Percentiles rank a stretch among this genome's conserved stretches.
Evolutionary conservation across 2,797 vertebrate genomes (phyloP).

Genomic region (Sciurus vulgaris): DNA sequence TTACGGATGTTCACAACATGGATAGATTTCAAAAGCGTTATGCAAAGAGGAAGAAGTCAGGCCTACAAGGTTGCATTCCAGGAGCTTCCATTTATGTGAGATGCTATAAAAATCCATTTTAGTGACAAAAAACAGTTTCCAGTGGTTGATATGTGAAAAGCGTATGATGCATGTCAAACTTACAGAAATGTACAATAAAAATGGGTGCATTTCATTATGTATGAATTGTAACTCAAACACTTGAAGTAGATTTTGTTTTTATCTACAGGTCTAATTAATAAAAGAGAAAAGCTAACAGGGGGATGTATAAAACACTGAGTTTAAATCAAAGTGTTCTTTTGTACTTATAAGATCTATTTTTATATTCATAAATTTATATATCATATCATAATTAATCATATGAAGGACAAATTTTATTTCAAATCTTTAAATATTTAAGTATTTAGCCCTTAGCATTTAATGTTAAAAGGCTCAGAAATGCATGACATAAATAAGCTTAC

Average conservation of each 20-base stretch:
- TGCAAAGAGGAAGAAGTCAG: too few relatives aligned
- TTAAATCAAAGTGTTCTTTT: not conserved
- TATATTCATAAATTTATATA: not conserved
- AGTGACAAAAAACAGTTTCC: too few relatives aligned
- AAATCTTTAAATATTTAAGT: not conserved
- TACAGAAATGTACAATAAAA: not conserved
- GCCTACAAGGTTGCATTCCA: too few relatives aligned
- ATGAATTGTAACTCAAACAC: too few relatives aligned
- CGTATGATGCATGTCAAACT: not conserved
- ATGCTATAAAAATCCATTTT: too few relatives aligned
- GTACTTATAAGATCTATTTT: too few relatives aligned
- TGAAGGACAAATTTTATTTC: not conserved
- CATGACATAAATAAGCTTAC: not conserved
- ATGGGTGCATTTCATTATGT: not conserved
- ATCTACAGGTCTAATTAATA: not conserved
- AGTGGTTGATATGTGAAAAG: too few relatives aligned
- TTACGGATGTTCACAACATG: too few relatives aligned
- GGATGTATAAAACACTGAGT: not conserved
- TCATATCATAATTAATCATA: not conserved
- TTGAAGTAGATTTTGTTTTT: not conserved
- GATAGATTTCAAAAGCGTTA: too few relatives aligned
- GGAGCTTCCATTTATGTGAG: too few relatives aligned
- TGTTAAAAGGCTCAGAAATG: not conserved
- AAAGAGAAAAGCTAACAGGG: not conserved
- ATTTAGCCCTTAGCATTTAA: not conserved